Evolutionary conservation across 1,140 invertebrate genomes (phyloP), one percentile per base, ranked within the genome.

Genomic region (Macrobrachium rosenbergii): DNA sequence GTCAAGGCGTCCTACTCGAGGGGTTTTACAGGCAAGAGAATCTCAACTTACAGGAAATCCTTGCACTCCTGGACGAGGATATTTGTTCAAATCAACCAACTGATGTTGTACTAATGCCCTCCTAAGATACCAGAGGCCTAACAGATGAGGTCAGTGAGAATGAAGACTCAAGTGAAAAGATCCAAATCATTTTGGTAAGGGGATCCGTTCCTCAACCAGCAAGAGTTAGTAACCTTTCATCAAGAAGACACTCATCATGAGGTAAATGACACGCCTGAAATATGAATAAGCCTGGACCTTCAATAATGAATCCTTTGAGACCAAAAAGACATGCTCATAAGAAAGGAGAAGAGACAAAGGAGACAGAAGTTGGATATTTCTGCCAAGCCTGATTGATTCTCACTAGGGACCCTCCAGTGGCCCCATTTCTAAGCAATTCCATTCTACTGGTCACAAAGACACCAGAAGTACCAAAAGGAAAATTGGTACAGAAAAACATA

Each of bases 371-470:
- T 69, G 67, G 17, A 69, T 21, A 28, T 21, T 28, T 69, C 67
- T 69, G 37, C 67, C 37, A 28, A 69, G n/a, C 67, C 67, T 69
- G 67, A 69, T n/a, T 19, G 67, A 69, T 28, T 28, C 67, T 28
- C n/a, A 21, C n/a, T n/a, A 69, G 67, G 67, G 67, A 19, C 67
- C 67, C 37, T 69, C 67, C 67, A 69, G 67, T 69, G 67, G 67
- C 67, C 67, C 67, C 67, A 19, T 69, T n/a, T n/a, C n/a, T n/a
- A n/a, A n/a, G n/a, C n/a, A n/a, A n/a, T n/a, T n/a, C n/a, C n/a
- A n/a, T n/a, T n/a, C n/a, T n/a, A n/a, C n/a, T n/a, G n/a, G n/a
- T n/a, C n/a, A n/a, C n/a, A n/a, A n/a, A n/a, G n/a, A n/a, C n/a
- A n/a, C n/a, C n/a, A n/a, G n/a, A n/a, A n/a, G n/a, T n/a, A n/a